A percentile compares a stretch with the other conserved stretches of the same genome.
phyloP scores from a whole-genome alignment of 2,888 invertebrate species.

The Eilema caniola region DNA sequence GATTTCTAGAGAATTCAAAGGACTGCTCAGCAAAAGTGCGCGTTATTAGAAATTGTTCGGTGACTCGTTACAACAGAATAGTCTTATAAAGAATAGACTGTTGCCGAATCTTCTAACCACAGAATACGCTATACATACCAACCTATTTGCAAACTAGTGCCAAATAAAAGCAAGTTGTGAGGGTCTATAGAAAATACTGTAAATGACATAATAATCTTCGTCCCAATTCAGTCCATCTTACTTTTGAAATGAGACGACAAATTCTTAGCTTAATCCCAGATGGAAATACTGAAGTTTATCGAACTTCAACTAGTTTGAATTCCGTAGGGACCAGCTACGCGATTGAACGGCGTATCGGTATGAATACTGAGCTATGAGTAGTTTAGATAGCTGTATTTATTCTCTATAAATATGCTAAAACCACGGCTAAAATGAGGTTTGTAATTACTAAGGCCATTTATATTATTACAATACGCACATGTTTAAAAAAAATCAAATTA shows the following conservation, averaged over 20 bases:
- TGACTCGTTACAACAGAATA: neutral
- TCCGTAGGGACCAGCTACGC: slow-evolving; percentile 60
- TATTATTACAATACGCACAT: neutral
- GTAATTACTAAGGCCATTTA: neutral
- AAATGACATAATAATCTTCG: slow-evolving; percentile 34
- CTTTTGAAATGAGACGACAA: slow-evolving; percentile 31
- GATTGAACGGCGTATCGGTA: slow-evolving; percentile 60
- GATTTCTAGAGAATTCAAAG: slow-evolving; percentile 9
- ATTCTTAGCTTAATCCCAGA: slow-evolving; percentile 44
- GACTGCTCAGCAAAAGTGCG: neutral
- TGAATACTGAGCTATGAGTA: slow-evolving; percentile 60
- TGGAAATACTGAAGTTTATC: slow-evolving; percentile 56
- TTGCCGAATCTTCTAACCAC: neutral
- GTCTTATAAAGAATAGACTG: neutral
- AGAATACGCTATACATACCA: no score
- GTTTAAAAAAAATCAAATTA: no score
- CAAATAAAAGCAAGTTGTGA: slow-evolving; percentile 26
- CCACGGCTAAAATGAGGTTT: neutral
- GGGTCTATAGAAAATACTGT: slow-evolving; percentile 15
- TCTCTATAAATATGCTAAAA: slow-evolving; percentile 15
- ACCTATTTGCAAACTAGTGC: neutral
- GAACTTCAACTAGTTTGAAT: slow-evolving; percentile 64
- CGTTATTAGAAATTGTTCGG: neutral
- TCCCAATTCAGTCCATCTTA: slow-evolving; percentile 38
- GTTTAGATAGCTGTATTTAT: slow-evolving; percentile 40